A percentile compares a stretch with the other conserved stretches of the same genome.
Evolutionary conservation across 35 echinoderm and acorn worm genomes (phyloP).

Genomic region (Hemicentrotus pulcherrimus): DNA sequence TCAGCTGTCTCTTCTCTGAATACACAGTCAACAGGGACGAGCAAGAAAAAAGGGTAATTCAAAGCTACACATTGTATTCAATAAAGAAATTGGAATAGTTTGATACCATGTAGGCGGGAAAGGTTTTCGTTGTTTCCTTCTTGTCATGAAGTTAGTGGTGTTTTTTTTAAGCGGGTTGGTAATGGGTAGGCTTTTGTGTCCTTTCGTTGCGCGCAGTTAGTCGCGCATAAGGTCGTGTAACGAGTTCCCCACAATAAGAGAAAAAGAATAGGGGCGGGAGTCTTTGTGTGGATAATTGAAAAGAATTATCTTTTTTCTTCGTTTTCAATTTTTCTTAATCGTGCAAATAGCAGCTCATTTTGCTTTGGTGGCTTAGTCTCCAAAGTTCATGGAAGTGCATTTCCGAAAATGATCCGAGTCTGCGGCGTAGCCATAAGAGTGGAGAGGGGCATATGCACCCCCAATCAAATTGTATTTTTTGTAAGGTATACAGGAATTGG

Average conservation of each 20-base stretch:
- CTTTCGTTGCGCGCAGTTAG: slow-evolving; percentile 4
- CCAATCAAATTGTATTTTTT: no score
- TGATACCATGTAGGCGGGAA: background rate
- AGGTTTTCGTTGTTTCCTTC: background rate
- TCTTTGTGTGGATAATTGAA: background rate
- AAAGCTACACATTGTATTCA: background rate
- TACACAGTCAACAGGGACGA: background rate
- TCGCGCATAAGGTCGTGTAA: background rate
- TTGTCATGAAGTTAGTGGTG: background rate
- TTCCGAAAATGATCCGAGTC: background rate
- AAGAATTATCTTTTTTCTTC: background rate
- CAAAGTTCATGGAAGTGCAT: slow-evolving; percentile 11
- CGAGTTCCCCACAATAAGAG: background rate
- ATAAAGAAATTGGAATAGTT: background rate
- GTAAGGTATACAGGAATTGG: background rate
- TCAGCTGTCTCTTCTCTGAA: background rate
- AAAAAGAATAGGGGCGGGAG: background rate
- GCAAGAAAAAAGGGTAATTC: background rate
- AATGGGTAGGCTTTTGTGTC: background rate
- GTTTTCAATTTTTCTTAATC: background rate
- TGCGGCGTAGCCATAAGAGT: background rate
- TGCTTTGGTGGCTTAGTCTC: background rate
- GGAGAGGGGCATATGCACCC: background rate
- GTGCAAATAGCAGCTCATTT: slow-evolving; percentile 10
- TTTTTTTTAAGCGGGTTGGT: background rate